Evolutionary conservation across 2,888 invertebrate genomes (phyloP).

Genomic region (Drosophila paranaensis): DNA sequence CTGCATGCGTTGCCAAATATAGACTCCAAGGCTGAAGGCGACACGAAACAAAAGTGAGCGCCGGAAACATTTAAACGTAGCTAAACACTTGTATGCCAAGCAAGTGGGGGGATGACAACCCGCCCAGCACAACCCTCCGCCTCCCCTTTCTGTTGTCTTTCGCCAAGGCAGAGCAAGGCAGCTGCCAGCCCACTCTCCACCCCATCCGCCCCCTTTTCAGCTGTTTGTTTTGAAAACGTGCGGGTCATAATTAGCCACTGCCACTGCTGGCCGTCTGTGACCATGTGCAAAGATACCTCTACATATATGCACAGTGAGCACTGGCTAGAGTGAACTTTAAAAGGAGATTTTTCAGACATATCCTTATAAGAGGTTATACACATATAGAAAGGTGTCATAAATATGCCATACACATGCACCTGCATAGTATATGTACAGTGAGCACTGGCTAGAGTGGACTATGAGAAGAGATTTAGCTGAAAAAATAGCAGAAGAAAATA

Average conservation of each 20-base stretch:
- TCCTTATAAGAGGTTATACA: too few species aligned
- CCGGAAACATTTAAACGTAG: slow-evolving; percentile 79
- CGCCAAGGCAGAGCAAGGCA: slow-evolving; percentile 7
- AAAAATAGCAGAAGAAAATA: too few species aligned
- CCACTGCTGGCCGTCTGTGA: slow-evolving; percentile 63
- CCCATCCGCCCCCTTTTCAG: slow-evolving; percentile 24
- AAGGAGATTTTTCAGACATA: too few species aligned
- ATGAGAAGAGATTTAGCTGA: too few species aligned
- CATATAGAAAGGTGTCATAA: too few species aligned
- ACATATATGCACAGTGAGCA: slow-evolving; percentile 1
- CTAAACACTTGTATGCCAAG: slow-evolving; percentile 74
- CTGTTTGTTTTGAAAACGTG: slow-evolving; percentile 81
- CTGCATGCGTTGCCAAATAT: slow-evolving; percentile 79
- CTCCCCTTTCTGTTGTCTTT: slow-evolving; percentile 1
- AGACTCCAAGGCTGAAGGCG: slow-evolving; percentile 78
- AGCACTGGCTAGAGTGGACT: background rate
- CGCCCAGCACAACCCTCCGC: background rate
- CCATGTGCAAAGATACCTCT: slow-evolving; percentile 36
- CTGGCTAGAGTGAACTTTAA: background rate
- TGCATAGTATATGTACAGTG: background rate
- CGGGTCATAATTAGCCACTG: slow-evolving; percentile 84
- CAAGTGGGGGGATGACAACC: background rate
- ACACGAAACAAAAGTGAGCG: slow-evolving; percentile 77
- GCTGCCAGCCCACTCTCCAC: slow-evolving; percentile 7
- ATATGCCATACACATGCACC: too few species aligned